Evolutionary conservation across 2,888 invertebrate genomes (phyloP).

Genomic region (Vanessa cardui): DNA sequence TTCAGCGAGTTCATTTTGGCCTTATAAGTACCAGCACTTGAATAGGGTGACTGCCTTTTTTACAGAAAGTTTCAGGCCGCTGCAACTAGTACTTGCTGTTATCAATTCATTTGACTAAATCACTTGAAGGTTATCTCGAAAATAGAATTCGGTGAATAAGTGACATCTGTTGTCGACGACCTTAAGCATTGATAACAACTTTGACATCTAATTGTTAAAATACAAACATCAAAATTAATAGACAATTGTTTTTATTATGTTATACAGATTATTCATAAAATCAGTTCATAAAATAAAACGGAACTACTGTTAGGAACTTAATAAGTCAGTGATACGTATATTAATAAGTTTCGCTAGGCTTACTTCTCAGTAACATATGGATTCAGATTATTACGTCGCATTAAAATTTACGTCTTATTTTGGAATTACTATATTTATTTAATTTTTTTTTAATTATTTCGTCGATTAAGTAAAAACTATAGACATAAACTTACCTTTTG

Average conservation of each 20-base stretch:
- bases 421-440: no score
- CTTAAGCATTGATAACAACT: slow-evolving; percentile 45
- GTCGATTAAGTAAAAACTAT: no score
- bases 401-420: no score
- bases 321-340: no score
- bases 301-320: no score
- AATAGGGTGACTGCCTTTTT: slow-evolving; percentile 17
- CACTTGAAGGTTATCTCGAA: slow-evolving; percentile 80
- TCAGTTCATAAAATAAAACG: neutral
- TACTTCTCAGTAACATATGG: no score
- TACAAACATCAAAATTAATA: neutral
- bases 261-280: neutral
- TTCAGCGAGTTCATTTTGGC: slow-evolving; percentile 70
- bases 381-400: no score
- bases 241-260: neutral
- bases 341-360: no score
- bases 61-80: slow-evolving; percentile 47
- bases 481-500: neutral
- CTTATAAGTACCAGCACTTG: slow-evolving; percentile 16
- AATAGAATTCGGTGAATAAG: slow-evolving; percentile 63
- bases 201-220: slow-evolving; percentile 18
- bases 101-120: slow-evolving; percentile 77
- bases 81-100: slow-evolving; percentile 55
- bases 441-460: no score
- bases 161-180: slow-evolving; percentile 64